Evolutionary conservation across 2,888 invertebrate genomes (phyloP).

Genomic region (Andrena marginata): DNA sequence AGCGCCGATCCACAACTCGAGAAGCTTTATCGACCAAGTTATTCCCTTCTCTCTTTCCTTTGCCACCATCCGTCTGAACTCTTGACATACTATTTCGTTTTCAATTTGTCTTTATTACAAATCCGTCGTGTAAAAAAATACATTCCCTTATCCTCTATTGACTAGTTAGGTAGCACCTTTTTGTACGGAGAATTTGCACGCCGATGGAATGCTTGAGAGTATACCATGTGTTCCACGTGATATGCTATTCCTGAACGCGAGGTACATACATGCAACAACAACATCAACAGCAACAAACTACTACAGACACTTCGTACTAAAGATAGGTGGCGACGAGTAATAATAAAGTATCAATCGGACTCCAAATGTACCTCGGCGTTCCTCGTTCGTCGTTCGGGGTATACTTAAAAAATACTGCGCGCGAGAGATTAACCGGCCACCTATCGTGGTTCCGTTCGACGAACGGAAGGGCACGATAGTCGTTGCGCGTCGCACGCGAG

Average conservation of each 20-base stretch:
- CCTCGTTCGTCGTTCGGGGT: slow-evolving; percentile 7
- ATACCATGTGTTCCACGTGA: slow-evolving; percentile 10
- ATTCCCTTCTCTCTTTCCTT: not conserved
- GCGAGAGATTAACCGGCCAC: not conserved
- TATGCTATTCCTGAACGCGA: slow-evolving; percentile 45
- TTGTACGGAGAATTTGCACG: slow-evolving; percentile 55
- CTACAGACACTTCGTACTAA: slow-evolving; percentile 7
- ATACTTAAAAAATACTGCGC: slow-evolving; percentile 12
- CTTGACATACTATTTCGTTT: slow-evolving; percentile 38
- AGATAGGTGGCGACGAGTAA: slow-evolving; percentile 11
- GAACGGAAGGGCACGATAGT: slow-evolving; percentile 14
- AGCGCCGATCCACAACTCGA: not conserved
- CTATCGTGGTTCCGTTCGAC: slow-evolving; percentile 7
- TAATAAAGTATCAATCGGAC: slow-evolving; percentile 7
- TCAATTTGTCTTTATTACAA: slow-evolving; percentile 70
- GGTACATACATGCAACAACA: slow-evolving; percentile 33
- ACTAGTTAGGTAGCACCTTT: slow-evolving; percentile 76
- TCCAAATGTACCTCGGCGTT: slow-evolving; percentile 21
- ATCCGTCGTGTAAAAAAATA: slow-evolving; percentile 81
- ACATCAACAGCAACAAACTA: slow-evolving; percentile 19
- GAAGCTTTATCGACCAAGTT: slow-evolving; percentile 14
- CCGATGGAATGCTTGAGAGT: slow-evolving; percentile 67
- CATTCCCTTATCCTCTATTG: slow-evolving; percentile 81
- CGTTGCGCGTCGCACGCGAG: slow-evolving; percentile 15
- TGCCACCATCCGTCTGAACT: slow-evolving; percentile 42